Percentiles rank a stretch among this genome's conserved stretches.
phyloP scores from a whole-genome alignment of 1,140 invertebrate genomes.

The Neoseiulus cucumeris region DNA sequence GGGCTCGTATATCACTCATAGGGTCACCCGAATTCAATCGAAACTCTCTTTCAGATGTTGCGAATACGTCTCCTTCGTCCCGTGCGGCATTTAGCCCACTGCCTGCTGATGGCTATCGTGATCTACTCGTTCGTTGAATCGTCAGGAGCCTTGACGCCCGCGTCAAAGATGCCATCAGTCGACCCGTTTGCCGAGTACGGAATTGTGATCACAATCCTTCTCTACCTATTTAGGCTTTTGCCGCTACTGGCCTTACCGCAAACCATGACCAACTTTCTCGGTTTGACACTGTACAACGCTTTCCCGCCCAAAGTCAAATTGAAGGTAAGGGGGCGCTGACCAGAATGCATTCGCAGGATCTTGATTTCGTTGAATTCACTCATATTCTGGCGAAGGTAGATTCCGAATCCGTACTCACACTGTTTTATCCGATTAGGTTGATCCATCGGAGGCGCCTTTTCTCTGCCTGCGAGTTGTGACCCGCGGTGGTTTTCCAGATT shows the following conservation, averaged over 20 bases:
- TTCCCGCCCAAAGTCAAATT: slow-evolving; percentile 79
- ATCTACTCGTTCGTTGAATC: neutral
- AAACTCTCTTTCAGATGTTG: neutral
- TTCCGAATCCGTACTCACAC: too few species aligned
- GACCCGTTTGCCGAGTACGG: slow-evolving; percentile 23
- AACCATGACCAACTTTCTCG: slow-evolving; percentile 75
- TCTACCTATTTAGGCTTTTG: slow-evolving; percentile 58
- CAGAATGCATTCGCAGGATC: too few species aligned
- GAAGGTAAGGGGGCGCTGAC: slow-evolving; percentile 38
- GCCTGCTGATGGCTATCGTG: neutral
- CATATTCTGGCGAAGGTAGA: too few species aligned
- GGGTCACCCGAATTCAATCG: too few species aligned
- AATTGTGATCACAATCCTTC: slow-evolving; percentile 32
- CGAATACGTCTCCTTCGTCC: neutral
- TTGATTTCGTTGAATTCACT: too few species aligned
- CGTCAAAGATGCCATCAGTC: neutral
- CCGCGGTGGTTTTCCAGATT: slow-evolving; percentile 73
- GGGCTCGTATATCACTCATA: too few species aligned
- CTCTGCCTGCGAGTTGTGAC: slow-evolving; percentile 89
- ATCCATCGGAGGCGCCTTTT: slow-evolving; percentile 52
- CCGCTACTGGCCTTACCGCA: slow-evolving; percentile 52
- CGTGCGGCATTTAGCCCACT: neutral
- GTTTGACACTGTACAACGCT: slow-evolving; percentile 74
- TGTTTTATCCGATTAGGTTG: neutral
- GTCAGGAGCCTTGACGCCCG: neutral